Base-by-base conservation (phyloP, 2,888 invertebrate genomes). In the Luperina nickerlii region DNA sequence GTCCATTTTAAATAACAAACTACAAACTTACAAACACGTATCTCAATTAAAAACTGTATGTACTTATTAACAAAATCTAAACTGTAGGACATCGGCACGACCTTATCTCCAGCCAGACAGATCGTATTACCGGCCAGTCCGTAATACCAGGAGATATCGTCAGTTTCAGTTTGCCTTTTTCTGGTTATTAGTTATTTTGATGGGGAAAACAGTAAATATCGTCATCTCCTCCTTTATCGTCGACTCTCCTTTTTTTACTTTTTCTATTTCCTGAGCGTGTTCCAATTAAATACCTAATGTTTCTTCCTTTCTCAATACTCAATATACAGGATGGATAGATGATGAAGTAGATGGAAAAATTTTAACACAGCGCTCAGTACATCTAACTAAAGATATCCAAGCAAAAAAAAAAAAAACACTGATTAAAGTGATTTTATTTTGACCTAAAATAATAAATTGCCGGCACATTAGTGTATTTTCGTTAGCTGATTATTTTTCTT, bases 81-180 rank as follows among this genome's bases (percentile, higher is more conserved):
- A 65, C 85, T 54, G 24, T 38, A 15, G n/a, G 74, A 9, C 69
- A 85, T 81, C 60, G 81, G 63, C 60, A 69, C 38, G 62, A 3
- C 9, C 8, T 81, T 84, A 84, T 84, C 83, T 54, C 0, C 24
- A 15, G 3, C 45, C 83, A 83, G 85, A 85, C 74, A 7, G 69
- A 73, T 84, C 62, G 27, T 5, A 45, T 84, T 85, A 81, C 83
- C 4, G 27, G 24, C 66, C 57, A 27, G 74, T 2, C 48, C 45
- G 81, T 74, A 71, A 60, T 75, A 67, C 73, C 15, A 32, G 62
- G 76, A 71, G 76, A 84, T 85, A 76, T 60, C 68, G 75, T n/a
- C 60, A 45, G n/a, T 42, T 63, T 45, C 45, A 24, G 8, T 20
- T 32, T 24, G 62, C 68, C 54, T 20, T 74, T 66, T 8, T 20